A percentile compares a stretch with the other conserved stretches of the same genome.
phyloP scores from a whole-genome alignment of 2,797 vertebrate genomes.

The Heterohyrax brucei region DNA sequence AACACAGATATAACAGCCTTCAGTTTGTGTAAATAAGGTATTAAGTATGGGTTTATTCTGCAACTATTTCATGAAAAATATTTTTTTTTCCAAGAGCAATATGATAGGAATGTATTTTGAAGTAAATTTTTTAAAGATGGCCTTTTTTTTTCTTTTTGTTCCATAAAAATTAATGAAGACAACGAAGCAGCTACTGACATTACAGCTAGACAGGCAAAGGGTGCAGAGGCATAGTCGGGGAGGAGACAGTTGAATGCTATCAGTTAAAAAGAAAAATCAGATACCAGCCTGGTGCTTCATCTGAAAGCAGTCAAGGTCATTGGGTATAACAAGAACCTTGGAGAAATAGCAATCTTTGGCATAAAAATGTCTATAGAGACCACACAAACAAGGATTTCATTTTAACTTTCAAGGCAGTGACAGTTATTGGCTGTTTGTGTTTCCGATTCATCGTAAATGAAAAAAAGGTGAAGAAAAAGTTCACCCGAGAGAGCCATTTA shows the following conservation, averaged over 20 bases:
- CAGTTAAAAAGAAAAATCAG: slow-evolving; percentile 51
- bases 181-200: slow-evolving; percentile 62
- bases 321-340: slow-evolving; percentile 68
- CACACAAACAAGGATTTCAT: slow-evolving; percentile 77
- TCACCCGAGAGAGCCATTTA: slow-evolving; percentile 69
- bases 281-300: slow-evolving; percentile 29
- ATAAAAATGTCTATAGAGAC: slow-evolving; percentile 69
- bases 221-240: neutral
- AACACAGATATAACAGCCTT: slow-evolving; percentile 86
- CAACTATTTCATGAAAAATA: slow-evolving; percentile 81
- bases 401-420: slow-evolving; percentile 72
- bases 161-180: slow-evolving; percentile 56
- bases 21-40: slow-evolving; percentile 89
- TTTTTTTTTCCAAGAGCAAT: slow-evolving; percentile 74
- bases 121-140: slow-evolving; percentile 23
- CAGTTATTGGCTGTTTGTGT: slow-evolving; percentile 69
- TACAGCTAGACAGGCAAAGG: neutral
- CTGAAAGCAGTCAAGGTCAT: slow-evolving; percentile 52
- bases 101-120: slow-evolving; percentile 82
- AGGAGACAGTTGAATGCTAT: slow-evolving; percentile 62
- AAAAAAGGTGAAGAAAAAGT: slow-evolving; percentile 70
- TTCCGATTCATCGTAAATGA: slow-evolving; percentile 77
- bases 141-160: slow-evolving; percentile 59
- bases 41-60: slow-evolving; percentile 84
- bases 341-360: slow-evolving; percentile 76